phyloP scores from a whole-genome alignment of 2,888 invertebrate species.

The Agelastica alni region DNA sequence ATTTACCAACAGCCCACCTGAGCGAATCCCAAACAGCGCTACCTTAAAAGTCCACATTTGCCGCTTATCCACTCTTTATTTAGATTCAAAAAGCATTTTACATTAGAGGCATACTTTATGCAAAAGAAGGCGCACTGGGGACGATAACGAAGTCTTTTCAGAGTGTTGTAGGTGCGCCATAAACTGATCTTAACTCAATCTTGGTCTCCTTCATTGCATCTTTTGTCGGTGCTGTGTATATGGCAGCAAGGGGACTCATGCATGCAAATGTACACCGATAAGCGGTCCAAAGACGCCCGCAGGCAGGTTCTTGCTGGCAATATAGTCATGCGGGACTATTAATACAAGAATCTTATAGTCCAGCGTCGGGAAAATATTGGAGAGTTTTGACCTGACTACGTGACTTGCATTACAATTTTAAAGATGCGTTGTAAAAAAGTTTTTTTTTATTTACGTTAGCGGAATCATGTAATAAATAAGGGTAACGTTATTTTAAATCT shows the following conservation, averaged over 20 bases:
- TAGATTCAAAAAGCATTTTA: conserved; percentile 17
- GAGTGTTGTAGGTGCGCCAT: conserved; percentile 26
- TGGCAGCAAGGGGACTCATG: conserved; percentile 28
- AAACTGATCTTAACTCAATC: conserved; percentile 34
- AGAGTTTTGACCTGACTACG: too few species aligned
- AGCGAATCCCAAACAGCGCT: neutral
- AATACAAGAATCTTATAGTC: conserved; percentile 1
- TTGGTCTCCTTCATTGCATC: conserved; percentile 32
- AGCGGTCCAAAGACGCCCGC: conserved; percentile 30
- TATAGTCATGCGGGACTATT: conserved; percentile 15
- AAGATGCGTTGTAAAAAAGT: too few species aligned
- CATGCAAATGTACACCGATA: conserved; percentile 37
- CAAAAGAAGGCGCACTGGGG: conserved; percentile 16
- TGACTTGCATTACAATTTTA: too few species aligned
- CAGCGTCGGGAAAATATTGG: neutral
- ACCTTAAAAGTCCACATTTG: conserved; percentile 1
- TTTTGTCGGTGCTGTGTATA: conserved; percentile 30
- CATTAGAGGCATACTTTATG: conserved; percentile 17
- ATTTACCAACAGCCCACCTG: too few species aligned
- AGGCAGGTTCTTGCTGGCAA: conserved; percentile 19
- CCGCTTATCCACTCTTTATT: conserved; percentile 9
- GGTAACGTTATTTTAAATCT: too few species aligned
- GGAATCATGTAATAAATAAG: too few species aligned
- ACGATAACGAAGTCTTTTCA: conserved; percentile 26
- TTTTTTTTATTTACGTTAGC: too few species aligned